Percentiles rank a stretch among this genome's conserved stretches.
Conservation (phyloP, 2,888 invertebrate genomes). For the Ichneumoninae sp. region DNA sequence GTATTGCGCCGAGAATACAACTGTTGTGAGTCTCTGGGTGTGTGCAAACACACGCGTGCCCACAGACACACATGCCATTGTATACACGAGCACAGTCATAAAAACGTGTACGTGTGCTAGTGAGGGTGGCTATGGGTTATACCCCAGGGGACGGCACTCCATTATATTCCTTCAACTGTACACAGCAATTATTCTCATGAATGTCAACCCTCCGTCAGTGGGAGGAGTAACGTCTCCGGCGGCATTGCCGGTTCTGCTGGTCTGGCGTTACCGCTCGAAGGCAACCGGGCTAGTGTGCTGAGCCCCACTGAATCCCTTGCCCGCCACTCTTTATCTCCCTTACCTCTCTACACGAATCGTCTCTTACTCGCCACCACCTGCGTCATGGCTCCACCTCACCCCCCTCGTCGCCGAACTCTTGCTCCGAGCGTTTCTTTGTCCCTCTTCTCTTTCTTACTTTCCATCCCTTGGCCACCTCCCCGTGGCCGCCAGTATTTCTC, state of each 20-base stretch:
- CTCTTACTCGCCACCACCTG: constrained; percentile 62
- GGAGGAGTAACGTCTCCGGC: constrained; percentile 56
- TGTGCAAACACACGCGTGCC: constrained; percentile 10
- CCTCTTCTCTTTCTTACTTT: constrained; percentile 33
- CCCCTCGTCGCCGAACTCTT: constrained; percentile 21
- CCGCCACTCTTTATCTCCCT: constrained; percentile 66
- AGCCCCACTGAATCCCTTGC: constrained; percentile 49
- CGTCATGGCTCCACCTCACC: constrained; percentile 41
- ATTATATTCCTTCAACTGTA: constrained; percentile 68
- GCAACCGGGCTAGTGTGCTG: constrained; percentile 42
- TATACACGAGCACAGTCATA: constrained; percentile 5
- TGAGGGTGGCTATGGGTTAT: constrained; percentile 54
- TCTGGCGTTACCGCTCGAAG: constrained; percentile 35
- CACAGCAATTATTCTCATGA: constrained; percentile 73
- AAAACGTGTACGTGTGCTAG: constrained; percentile 35
- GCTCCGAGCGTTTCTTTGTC: constrained; percentile 44
- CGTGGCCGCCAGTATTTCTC: constrained; percentile 32
- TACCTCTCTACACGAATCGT: constrained; percentile 54
- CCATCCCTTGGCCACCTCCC: neutral
- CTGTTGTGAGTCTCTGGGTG: constrained; percentile 9
- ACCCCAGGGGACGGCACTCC: constrained; percentile 62
- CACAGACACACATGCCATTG: neutral
- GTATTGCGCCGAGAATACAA: constrained; percentile 26
- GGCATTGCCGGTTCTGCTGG: constrained; percentile 39
- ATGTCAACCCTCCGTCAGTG: constrained; percentile 70